Conservation (phyloP, 2,113 vertebrate species). For the Bubo scandiacus region DNA sequence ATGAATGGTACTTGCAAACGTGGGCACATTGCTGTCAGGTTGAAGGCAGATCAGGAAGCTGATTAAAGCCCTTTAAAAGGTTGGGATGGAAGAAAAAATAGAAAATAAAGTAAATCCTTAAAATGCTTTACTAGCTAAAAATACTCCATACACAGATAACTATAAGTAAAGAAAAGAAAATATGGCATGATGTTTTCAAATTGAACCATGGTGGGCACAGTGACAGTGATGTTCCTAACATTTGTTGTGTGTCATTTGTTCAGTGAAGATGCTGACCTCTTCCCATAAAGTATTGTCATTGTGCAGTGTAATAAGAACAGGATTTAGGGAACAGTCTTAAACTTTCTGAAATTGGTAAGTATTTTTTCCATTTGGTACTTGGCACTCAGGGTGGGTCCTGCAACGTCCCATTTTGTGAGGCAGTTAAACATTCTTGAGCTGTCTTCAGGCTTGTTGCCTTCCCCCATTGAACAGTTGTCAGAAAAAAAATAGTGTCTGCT, state of each 20-base stretch:
- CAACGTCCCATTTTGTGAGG: neutral
- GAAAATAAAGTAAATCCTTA: neutral
- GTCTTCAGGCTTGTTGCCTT: neutral
- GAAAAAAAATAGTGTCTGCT: neutral
- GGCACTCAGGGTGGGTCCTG: neutral
- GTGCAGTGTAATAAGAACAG: neutral
- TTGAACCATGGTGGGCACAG: neutral
- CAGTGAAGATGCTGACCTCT: neutral
- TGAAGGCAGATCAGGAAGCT: neutral
- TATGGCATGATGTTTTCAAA: neutral
- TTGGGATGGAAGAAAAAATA: neutral
- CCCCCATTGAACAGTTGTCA: neutral
- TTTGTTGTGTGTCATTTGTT: neutral
- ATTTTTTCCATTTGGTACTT: neutral
- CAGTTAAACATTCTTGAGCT: neutral
- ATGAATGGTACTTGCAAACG: neutral
- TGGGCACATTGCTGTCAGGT: rapidly evolving
- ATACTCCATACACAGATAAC: neutral
- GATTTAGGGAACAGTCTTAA: neutral
- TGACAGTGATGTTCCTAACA: neutral
- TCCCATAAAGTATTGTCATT: neutral
- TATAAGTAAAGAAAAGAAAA: neutral
- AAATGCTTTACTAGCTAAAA: neutral
- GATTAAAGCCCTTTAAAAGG: neutral
- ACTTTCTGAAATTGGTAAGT: neutral